phyloP scores from a whole-genome alignment of 2,888 invertebrate species.

The Clitarchus hookeri region DNA sequence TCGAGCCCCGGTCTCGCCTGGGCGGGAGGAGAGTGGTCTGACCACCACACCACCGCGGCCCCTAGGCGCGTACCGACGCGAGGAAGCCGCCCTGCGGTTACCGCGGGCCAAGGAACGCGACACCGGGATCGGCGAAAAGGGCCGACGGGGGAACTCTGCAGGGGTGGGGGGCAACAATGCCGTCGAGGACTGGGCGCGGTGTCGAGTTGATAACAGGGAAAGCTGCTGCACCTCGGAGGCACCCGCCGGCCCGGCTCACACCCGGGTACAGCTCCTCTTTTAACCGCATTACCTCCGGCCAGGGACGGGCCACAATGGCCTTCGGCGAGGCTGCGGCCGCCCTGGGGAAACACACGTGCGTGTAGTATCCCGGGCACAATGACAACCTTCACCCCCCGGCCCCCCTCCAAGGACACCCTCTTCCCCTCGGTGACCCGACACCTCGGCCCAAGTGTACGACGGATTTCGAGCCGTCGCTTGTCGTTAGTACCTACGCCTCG shows the following conservation, averaged over 20 bases:
- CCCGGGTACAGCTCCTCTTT: neutral
- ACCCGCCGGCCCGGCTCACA: neutral
- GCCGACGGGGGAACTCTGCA: neutral
- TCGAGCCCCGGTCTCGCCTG: no score
- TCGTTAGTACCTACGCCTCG: no score
- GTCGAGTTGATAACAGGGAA: neutral
- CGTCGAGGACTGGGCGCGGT: neutral
- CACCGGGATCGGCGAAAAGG: neutral
- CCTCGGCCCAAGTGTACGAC: neutral
- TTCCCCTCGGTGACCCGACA: neutral
- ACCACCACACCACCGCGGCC: no score
- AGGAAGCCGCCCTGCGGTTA: neutral
- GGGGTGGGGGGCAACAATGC: neutral
- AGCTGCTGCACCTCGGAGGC: neutral
- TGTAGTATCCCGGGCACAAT: neutral
- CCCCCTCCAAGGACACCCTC: no score
- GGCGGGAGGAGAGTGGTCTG: no score
- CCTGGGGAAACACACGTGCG: no score
- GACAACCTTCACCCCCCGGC: neutral
- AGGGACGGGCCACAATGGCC: neutral
- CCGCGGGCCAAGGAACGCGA: neutral
- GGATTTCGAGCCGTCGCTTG: no score
- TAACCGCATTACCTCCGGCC: neutral
- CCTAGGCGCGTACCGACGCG: no score
- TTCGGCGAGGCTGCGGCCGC: no score